Evolutionary conservation across 1,140 invertebrate species (phyloP).

Genomic region (Tetragonula clypearis): DNA sequence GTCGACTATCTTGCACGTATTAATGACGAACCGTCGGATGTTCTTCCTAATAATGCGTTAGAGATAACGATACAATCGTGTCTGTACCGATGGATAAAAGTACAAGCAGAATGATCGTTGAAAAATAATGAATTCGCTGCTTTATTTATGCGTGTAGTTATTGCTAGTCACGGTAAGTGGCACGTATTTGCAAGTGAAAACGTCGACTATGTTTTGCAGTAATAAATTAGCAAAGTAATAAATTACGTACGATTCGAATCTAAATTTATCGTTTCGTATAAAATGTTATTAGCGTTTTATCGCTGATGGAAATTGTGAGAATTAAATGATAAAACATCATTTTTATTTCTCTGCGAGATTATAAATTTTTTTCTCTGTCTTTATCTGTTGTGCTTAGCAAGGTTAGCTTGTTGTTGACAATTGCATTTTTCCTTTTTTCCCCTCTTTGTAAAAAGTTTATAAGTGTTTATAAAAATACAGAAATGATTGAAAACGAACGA

Average conservation of each 20-base stretch:
- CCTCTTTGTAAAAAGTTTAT: too few relatives aligned
- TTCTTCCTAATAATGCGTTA: conserved; percentile 14
- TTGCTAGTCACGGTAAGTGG: neutral
- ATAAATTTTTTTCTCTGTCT: neutral
- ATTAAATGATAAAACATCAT: neutral
- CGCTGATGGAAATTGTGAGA: neutral
- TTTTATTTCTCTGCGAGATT: neutral
- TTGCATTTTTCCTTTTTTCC: neutral
- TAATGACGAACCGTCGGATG: conserved; percentile 6
- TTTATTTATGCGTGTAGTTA: neutral
- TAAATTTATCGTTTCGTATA: conserved; percentile 7
- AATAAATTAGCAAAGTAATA: conserved; percentile 14
- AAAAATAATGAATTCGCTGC: conserved; percentile 4
- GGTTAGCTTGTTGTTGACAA: neutral
- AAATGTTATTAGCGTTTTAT: neutral
- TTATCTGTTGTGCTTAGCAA: rapidly evolving
- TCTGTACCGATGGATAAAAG: neutral
- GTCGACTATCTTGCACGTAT: neutral
- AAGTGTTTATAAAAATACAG: neutral
- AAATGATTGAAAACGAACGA: neutral
- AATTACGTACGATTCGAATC: neutral
- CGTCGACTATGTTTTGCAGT: neutral
- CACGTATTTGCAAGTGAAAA: conserved; percentile 36
- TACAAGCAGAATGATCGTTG: neutral
- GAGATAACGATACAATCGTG: conserved; percentile 1